Conservation (phyloP, 2,888 invertebrate genomes). For the Agriopis marginaria region DNA sequence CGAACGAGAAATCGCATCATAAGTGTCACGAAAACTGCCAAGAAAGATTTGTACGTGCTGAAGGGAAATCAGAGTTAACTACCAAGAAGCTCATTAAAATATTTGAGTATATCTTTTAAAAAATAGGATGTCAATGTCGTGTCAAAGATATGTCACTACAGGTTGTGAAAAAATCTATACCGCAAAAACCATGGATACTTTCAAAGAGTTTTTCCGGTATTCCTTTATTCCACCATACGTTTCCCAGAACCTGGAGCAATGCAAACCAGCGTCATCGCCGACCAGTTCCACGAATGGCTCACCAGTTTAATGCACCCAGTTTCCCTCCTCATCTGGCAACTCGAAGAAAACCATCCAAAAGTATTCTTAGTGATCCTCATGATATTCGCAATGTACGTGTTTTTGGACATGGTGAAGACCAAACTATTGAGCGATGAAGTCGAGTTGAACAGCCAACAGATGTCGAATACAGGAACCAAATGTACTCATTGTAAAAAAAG, state of each 20-base stretch:
- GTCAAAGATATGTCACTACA: background rate
- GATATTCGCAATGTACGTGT: constrained; percentile 45
- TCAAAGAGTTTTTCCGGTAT: constrained; percentile 6
- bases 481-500: background rate
- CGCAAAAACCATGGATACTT: background rate
- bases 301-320: constrained; percentile 5
- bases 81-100: too few relatives aligned
- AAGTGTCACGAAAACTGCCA: too few relatives aligned
- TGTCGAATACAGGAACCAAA: background rate
- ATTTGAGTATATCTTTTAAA: too few relatives aligned
- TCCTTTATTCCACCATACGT: constrained; percentile 7
- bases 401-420: constrained; percentile 20
- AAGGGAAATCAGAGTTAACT: too few relatives aligned
- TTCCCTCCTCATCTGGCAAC: constrained; percentile 32
- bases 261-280: background rate
- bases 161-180: background rate
- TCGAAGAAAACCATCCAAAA: constrained; percentile 54
- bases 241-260: background rate
- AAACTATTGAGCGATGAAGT: background rate
- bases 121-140: too few relatives aligned
- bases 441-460: background rate
- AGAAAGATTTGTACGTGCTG: too few relatives aligned
- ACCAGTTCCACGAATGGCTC: constrained; percentile 19
- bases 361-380: constrained; percentile 48
- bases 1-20: too few relatives aligned